phyloP scores from a whole-genome alignment of 2,888 invertebrate genomes.

The Deilephila elpenor region DNA sequence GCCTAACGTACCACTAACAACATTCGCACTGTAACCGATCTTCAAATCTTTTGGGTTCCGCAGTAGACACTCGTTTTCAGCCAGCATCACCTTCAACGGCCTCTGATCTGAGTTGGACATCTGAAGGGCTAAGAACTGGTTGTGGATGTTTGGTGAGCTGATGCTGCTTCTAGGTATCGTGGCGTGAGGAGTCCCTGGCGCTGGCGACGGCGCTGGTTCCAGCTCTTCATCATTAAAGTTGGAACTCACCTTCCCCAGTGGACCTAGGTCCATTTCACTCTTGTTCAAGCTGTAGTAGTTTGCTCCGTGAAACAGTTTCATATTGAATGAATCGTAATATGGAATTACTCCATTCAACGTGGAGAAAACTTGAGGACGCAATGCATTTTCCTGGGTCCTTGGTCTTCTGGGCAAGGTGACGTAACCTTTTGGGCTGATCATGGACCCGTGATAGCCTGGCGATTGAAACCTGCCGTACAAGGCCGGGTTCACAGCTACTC shows the following conservation, averaged over 20 bases:
- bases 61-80: conserved; percentile 67
- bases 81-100: conserved; percentile 68
- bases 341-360: conserved; percentile 80
- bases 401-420: conserved; percentile 94
- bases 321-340: conserved; percentile 91
- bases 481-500: conserved; percentile 62
- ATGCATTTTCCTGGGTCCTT: conserved; percentile 85
- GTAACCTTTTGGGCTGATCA: conserved; percentile 88
- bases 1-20: conserved; percentile 66
- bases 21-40: conserved; percentile 67
- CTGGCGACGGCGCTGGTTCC: conserved; percentile 80
- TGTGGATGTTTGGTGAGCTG: conserved; percentile 82
- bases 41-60: conserved; percentile 63
- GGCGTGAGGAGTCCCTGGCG: conserved; percentile 80
- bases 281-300: conserved; percentile 91
- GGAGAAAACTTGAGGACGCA: conserved; percentile 73
- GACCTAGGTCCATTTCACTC: conserved; percentile 85
- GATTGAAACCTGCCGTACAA: conserved; percentile 83
- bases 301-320: conserved; percentile 93
- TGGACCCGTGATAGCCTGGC: conserved; percentile 85
- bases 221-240: conserved; percentile 80
- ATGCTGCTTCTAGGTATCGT: conserved; percentile 78
- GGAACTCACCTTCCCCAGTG: conserved; percentile 79
- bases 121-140: conserved; percentile 75
- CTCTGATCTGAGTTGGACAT: conserved; percentile 69